Evolutionary conservation across 1,140 invertebrate species (phyloP).

Genomic region (Penaeus indicus): DNA sequence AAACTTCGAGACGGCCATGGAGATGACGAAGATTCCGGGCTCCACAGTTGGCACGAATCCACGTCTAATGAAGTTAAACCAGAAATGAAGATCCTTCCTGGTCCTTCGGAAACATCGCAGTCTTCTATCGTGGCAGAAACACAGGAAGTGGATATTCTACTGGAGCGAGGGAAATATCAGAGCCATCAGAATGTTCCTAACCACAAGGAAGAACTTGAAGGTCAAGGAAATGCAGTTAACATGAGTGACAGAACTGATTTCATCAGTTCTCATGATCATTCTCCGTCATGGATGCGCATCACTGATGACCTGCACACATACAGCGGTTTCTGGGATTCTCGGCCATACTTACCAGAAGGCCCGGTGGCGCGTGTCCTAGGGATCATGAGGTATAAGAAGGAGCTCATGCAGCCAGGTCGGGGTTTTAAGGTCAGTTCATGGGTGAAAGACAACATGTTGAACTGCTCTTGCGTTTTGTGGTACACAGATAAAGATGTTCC

Average conservation of each 20-base stretch:
- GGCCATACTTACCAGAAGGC: conserved; percentile 8
- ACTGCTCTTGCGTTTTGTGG: conserved; percentile 56
- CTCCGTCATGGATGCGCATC: conserved; percentile 49
- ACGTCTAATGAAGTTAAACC: no score
- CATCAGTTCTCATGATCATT: not conserved
- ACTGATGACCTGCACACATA: conserved; percentile 58
- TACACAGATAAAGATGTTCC: conserved; percentile 25
- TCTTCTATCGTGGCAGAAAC: no score
- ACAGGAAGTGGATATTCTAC: no score
- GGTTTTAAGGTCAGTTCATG: conserved; percentile 32
- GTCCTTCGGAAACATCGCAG: no score
- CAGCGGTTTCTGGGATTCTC: conserved; percentile 60
- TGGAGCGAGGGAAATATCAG: no score
- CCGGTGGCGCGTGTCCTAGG: conserved; percentile 54
- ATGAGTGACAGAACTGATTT: not conserved
- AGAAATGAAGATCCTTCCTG: no score
- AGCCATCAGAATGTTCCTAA: no score
- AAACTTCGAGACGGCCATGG: no score
- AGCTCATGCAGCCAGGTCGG: conserved; percentile 9
- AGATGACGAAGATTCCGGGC: no score
- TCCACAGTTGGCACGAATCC: no score
- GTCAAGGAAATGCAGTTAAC: no score
- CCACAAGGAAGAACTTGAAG: no score
- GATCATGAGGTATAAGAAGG: conserved; percentile 37
- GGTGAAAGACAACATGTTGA: conserved; percentile 30